Base-by-base conservation (phyloP, 2,888 invertebrate genomes). In the Tortricodes alternella region DNA sequence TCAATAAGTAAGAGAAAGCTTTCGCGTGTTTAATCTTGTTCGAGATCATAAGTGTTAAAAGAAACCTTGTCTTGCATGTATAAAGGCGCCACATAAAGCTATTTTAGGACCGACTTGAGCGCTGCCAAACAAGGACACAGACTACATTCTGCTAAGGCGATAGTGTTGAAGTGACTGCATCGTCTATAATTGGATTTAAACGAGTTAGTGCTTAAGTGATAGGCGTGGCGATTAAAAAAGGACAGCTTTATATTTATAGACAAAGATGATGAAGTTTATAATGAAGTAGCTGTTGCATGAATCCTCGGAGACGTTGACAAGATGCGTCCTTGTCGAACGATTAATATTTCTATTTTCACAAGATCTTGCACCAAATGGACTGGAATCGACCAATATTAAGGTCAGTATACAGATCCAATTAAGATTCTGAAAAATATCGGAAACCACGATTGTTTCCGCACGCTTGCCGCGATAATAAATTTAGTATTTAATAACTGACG, bases 61-160 rank as follows among this genome's bases (percentile, higher is more conserved):
- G 44, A 44, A 44, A 44, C 27, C 18, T 18, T 29, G 29, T 29
- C 29, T 11, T 23, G 21, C 27, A 27, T 50, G 44, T 48, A 56
- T 50, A 50, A 56, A 44, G 56, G 43, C 37, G 43, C 29, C 49
- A 18, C 50, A 41, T 49, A 50, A 44, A 44, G 56, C 50, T 56
- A 56, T 56, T 56, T 56, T 49, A 44, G 50, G 56, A 50, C 16
- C 19, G 3, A 7, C 21, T 23, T 41, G 34, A 44, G 29, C 18
- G 44, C 48, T 49, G 41, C 48, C 48, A 29, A 55, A 55, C 55
- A 55, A 49, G 48, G 55, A 41, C 48, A 41, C 39, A 39, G 46
- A 43, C 55, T 27, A 41, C 55, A 55, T 55, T 55, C 55, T 43
- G 27, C 19, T 24, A 19, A 27, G 49, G 34, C 51, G 51, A 43